Evolutionary conservation across 2,888 invertebrate species (phyloP), one percentile per base, ranked within the genome.

Genomic region (Drosophila rubida): DNA sequence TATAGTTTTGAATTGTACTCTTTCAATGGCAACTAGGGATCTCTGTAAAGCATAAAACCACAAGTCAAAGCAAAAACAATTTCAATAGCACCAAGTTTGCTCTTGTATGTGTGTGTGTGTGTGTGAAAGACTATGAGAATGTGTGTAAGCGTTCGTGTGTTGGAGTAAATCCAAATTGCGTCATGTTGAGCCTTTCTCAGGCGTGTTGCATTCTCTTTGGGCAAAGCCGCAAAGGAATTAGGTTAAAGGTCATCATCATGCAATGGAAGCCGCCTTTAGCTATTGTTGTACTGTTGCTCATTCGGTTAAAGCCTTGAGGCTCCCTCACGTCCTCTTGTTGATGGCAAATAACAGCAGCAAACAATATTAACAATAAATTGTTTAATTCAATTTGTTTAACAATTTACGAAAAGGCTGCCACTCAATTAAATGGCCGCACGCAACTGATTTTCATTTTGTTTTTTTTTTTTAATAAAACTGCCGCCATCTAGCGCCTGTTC

Each of bases 311-410:
- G 54, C 39, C 32, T 32, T 32, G 14, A 32, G 35, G 41, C 14
- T 54, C 32, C n/a, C n/a, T n/a, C 46, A 13, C 46, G n/a, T 48
- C 25, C 39, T 50, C 63, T 63, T 84, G 72, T 69, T 86, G 72
- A 80, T 77, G 80, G 69, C 67, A 60, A 11, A 22, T 41, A 37
- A 42, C 53, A 51, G 55, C 49, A 48, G 32, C 13, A 45, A 59
- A 14, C 68, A 65, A 76, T 61, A 65, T 67, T 67, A 46, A 58
- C 55, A 66, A 54, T 5, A n/a, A 11, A n/a, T 11, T n/a, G 11
- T n/a, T 69, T 74, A 87, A 87, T 82, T 76, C 57, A 78, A 87
- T 87, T 85, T 73, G 73, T 78, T 64, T 64, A 54, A 54, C 49
- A 51, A 65, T 45, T 53, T 76, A 61, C 65, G 35, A 50, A 84